phyloP scores from a whole-genome alignment of 2,888 invertebrate genomes.

The Erebia palarica region DNA sequence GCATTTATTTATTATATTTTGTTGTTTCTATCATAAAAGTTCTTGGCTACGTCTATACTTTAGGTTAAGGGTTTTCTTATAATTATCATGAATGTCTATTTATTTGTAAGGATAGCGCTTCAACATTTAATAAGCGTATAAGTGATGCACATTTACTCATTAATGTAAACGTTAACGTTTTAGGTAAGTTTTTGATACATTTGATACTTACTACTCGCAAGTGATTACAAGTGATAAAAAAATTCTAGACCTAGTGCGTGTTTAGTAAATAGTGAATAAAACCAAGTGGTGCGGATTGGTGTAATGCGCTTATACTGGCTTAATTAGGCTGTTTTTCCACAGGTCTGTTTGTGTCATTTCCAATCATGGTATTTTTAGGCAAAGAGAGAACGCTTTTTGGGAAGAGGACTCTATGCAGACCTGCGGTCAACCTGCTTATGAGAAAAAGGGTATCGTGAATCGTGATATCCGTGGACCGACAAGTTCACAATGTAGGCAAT shows the following conservation, averaged over 20 bases:
- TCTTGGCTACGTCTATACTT: slow-evolving; percentile 63
- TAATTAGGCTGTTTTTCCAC: slow-evolving; percentile 13
- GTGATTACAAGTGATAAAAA: slow-evolving; percentile 80
- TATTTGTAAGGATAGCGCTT: slow-evolving; percentile 76
- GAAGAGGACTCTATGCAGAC: neutral
- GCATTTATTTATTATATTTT: slow-evolving; percentile 42
- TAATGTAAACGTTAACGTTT: slow-evolving; percentile 70
- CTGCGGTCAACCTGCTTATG: slow-evolving; percentile 25
- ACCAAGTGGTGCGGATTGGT: slow-evolving; percentile 74
- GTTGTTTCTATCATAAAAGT: slow-evolving; percentile 43
- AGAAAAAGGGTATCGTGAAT: slow-evolving; percentile 49
- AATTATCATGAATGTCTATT: slow-evolving; percentile 76
- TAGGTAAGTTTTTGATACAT: slow-evolving; percentile 78
- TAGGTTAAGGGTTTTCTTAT: slow-evolving; percentile 72
- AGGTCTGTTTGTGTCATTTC: slow-evolving; percentile 8
- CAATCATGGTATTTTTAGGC: slow-evolving; percentile 27
- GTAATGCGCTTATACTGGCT: slow-evolving; percentile 52
- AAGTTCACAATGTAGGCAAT: slow-evolving; percentile 64
- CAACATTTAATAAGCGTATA: slow-evolving; percentile 67
- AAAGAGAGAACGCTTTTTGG: slow-evolving; percentile 26
- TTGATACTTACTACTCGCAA: slow-evolving; percentile 81
- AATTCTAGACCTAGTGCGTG: slow-evolving; percentile 69
- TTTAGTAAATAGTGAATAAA: slow-evolving; percentile 58
- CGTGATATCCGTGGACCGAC: slow-evolving; percentile 56
- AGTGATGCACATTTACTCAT: slow-evolving; percentile 74